Evolutionary conservation across 2,888 invertebrate species (phyloP).

Genomic region (Clivina fossor): DNA sequence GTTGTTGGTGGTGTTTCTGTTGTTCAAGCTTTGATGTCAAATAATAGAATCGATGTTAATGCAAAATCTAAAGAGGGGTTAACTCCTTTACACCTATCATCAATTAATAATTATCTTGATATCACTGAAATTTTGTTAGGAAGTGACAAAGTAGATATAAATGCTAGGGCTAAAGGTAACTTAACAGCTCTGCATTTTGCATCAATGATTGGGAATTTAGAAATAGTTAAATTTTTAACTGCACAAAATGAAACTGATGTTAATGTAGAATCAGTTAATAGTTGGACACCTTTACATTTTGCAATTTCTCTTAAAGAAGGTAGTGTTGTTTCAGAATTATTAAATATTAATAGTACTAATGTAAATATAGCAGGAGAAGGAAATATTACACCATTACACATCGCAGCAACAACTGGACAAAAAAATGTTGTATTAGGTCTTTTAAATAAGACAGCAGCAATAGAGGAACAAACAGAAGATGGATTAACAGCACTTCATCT

Average conservation of each 20-base stretch:
- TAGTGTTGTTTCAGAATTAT: not conserved
- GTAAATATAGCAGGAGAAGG: not conserved
- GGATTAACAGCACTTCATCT: not conserved
- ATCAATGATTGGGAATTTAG: not conserved
- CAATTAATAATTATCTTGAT: slow-evolving; percentile 38
- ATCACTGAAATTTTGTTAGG: slow-evolving; percentile 35
- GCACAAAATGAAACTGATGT: not conserved
- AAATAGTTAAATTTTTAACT: not conserved
- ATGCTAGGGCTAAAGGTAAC: slow-evolving; percentile 21
- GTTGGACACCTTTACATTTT: slow-evolving; percentile 28
- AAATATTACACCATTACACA: not conserved
- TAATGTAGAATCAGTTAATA: not conserved
- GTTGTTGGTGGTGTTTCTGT: slow-evolving; percentile 41
- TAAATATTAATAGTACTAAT: not conserved
- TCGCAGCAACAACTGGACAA: not conserved
- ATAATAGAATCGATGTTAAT: slow-evolving; percentile 29
- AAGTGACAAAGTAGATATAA: slow-evolving; percentile 30
- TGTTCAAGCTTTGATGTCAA: slow-evolving; percentile 29
- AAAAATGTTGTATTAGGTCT: not conserved
- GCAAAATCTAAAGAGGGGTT: slow-evolving; percentile 27
- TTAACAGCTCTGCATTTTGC: slow-evolving; percentile 9
- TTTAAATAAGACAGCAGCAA: not conserved
- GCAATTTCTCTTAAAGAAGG: slow-evolving; percentile 33
- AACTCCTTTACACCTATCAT: slow-evolving; percentile 42
- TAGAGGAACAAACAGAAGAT: not conserved